Base-by-base conservation (phyloP, 2,888 invertebrate species). In the Oxyscelio sp. region DNA sequence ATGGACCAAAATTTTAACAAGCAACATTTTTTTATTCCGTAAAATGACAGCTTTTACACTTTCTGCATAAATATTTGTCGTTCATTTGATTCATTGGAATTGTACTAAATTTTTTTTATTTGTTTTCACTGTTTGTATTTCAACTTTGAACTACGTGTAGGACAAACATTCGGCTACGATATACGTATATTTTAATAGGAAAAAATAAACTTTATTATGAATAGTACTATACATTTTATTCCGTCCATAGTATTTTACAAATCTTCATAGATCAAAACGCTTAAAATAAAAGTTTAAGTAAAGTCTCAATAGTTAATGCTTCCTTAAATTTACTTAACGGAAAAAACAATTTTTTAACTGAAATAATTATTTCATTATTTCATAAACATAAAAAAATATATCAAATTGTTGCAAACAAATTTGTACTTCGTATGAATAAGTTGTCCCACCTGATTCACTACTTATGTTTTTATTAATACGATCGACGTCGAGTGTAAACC, bases 401-500 rank as follows among this genome's bases (percentile, higher is more conserved):
- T n/a, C n/a, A n/a, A n/a, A n/a, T n/a, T n/a, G n/a, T n/a, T n/a
- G n/a, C n/a, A 56, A 48, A 65, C 50, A 65, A 65, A 65, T 48
- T 50, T 40, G 34, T 65, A 24, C 24, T 31, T 34, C 21, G 65
- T 52, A 66, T 66, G 22, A 38, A 66, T 66, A 38, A 24, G 34
- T 11, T 31, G 63, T 48, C 63, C 27, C 63, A 48, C 31, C 22
- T 66, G 65, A 22, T 66, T 66, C 65, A 17, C 21, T 66, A 52
- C 52, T 66, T 66, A 52, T 52, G 22, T 52, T 52, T 66, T 66
- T 66, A n/a, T 66, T 66, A 38, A 52, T 66, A 66, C 52, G 34
- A 66, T 66, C 38, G 65, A 38, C 65, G 52, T 38, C 31, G 65
- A 66, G 52, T 52, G 31, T 66, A 66, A 63, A 63, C 48, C 48